Conservation (phyloP, 1,140 invertebrate species). For the Leguminivora glycinivorella region DNA sequence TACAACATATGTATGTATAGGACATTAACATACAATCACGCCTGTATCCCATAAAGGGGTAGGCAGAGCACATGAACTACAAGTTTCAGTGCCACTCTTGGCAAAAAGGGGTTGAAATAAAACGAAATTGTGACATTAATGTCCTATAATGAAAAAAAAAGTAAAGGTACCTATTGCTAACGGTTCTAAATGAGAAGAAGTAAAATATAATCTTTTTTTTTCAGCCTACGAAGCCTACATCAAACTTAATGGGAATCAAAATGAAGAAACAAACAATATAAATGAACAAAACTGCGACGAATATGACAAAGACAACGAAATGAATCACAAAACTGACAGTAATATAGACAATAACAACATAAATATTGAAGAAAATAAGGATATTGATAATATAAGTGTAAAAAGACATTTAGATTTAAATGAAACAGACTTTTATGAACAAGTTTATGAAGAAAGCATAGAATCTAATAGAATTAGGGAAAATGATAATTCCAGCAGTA, state of each 20-base stretch:
- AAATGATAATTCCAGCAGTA: slow-evolving; percentile 29
- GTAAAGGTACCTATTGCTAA: too few relatives aligned
- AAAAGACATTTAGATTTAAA: not conserved
- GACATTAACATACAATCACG: too few relatives aligned
- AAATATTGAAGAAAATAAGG: not conserved
- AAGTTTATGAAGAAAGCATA: slow-evolving; percentile 21
- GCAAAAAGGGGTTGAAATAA: too few relatives aligned
- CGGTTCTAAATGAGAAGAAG: not conserved
- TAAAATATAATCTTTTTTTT: slow-evolving; percentile 31
- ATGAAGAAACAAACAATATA: slow-evolving; percentile 31
- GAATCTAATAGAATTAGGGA: slow-evolving; percentile 27
- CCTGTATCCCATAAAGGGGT: too few relatives aligned
- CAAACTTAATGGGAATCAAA: slow-evolving; percentile 35
- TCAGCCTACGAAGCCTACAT: slow-evolving; percentile 57
- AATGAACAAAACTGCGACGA: slow-evolving; percentile 29
- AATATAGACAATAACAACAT: slow-evolving; percentile 5
- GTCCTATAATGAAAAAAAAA: too few relatives aligned
- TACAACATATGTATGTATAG: not conserved
- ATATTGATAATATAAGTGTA: not conserved
- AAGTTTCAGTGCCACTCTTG: too few relatives aligned
- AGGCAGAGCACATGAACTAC: too few relatives aligned
- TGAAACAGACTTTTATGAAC: not conserved
- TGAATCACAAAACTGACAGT: not conserved
- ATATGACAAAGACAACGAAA: slow-evolving; percentile 19
- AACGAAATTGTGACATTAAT: too few relatives aligned